Conservation (phyloP, 2,797 vertebrate species). For the Sphaeramia orbicularis region DNA sequence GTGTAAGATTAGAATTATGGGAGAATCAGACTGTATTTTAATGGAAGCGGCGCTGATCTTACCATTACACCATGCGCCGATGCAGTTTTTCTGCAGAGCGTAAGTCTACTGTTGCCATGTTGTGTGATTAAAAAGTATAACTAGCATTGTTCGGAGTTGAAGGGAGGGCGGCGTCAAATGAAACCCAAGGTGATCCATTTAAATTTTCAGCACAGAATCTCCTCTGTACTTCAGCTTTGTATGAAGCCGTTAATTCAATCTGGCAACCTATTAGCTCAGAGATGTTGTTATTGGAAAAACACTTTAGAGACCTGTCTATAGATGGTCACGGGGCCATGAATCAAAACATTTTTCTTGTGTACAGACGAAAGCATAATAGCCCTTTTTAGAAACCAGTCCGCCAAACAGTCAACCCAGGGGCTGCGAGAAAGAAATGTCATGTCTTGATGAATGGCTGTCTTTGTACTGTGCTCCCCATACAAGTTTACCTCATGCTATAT, state of each 20-base stretch:
- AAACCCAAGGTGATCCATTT: slow-evolving; percentile 54
- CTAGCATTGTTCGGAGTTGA: slow-evolving; percentile 11
- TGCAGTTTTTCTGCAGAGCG: not conserved
- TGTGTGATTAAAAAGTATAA: slow-evolving; percentile 38
- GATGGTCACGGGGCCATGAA: slow-evolving; percentile 71
- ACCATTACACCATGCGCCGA: too few species aligned
- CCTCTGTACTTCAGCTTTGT: slow-evolving; percentile 34
- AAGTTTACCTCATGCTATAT: slow-evolving; percentile 60
- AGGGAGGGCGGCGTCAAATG: slow-evolving; percentile 30
- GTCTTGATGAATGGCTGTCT: slow-evolving; percentile 82
- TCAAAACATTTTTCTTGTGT: slow-evolving; percentile 71
- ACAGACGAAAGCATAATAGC: slow-evolving; percentile 65
- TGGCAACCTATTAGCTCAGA: slow-evolving; percentile 69
- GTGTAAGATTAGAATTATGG: slow-evolving; percentile 53
- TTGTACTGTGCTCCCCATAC: slow-evolving; percentile 59
- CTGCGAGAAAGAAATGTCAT: slow-evolving; percentile 66
- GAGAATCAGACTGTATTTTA: slow-evolving; percentile 12
- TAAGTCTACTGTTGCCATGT: slow-evolving; percentile 9
- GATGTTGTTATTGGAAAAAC: slow-evolving; percentile 73
- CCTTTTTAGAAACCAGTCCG: slow-evolving; percentile 64
- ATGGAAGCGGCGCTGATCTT: not conserved
- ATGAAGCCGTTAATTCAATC: slow-evolving; percentile 67
- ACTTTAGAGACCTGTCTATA: slow-evolving; percentile 66
- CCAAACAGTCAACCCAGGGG: slow-evolving; percentile 58
- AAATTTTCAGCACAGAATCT: slow-evolving; percentile 16